phyloP scores from a whole-genome alignment of 2,888 invertebrate genomes.

The Cosmia trapezina region DNA sequence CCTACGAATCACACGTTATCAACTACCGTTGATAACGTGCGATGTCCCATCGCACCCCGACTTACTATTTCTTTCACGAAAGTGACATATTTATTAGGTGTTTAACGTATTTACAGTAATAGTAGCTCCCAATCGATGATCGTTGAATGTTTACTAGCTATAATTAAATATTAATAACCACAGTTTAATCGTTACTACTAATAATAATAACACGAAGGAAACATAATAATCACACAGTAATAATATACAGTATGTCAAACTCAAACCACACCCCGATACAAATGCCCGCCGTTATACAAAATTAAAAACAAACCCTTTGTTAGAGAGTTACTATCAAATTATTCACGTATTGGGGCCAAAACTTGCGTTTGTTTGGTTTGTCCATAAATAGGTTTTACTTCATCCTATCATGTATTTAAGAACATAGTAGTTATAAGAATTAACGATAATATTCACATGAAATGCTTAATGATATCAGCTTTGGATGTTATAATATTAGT shows the following conservation, averaged over 20 bases:
- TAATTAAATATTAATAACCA: conserved; percentile 38
- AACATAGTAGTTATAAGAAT: conserved; percentile 49
- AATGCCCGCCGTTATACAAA: neutral
- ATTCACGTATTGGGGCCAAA: conserved; percentile 65
- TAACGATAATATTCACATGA: conserved; percentile 48
- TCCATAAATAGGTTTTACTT: conserved; percentile 36
- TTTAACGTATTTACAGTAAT: conserved; percentile 49
- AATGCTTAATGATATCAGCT: conserved; percentile 65
- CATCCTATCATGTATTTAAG: conserved; percentile 40
- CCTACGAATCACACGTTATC: conserved; percentile 8
- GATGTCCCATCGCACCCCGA: neutral
- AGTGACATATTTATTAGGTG: conserved; percentile 37
- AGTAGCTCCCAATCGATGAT: conserved; percentile 41
- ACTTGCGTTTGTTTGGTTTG: conserved; percentile 51
- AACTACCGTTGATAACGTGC: neutral
- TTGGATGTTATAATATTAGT: conserved; percentile 67
- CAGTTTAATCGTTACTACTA: conserved; percentile 36
- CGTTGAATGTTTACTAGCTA: conserved; percentile 47
- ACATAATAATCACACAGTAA: conserved; percentile 8
- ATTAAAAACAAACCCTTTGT: conserved; percentile 8
- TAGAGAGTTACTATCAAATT: conserved; percentile 22
- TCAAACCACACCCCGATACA: conserved; percentile 16
- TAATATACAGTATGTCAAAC: conserved; percentile 1
- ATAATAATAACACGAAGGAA: conserved; percentile 13
- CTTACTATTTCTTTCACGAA: conserved; percentile 2